Evolutionary conservation across 2,113 vertebrate species (phyloP), one percentile per base, ranked within the genome.

Genomic region (Sialia sialis): DNA sequence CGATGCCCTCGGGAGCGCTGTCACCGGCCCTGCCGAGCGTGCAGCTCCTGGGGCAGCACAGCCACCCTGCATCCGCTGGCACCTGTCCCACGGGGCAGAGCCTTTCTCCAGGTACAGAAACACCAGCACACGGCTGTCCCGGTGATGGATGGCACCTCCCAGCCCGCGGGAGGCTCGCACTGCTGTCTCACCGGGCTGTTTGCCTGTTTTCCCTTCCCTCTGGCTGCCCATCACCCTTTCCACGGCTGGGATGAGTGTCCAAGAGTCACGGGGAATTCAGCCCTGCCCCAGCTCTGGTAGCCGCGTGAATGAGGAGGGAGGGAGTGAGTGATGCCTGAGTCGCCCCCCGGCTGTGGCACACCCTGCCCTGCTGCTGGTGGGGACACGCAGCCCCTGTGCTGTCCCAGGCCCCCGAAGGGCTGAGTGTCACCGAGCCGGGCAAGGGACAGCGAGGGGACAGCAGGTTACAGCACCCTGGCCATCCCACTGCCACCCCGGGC

Each of bases 31-130:
- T 1, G 55, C 46, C 1, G 7, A 1, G 16, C 27, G 1, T 3
- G 8, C 13, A 25, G 58, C 63, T 76, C 32, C 12, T 51, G 41
- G 5, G 18, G 69, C 68, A 19, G 70, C 62, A 14, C 68, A 9
- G 80, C 83, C 5, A 0, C 2, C 0, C 84, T 16, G 6, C 0
- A 1, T 18, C 34, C 52, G 27, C 39, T 7, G 27, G 7, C 19
- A 8, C 21, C 55, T 1, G 0, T 27, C 64, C 67, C 22, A 2
- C 0, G 23, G 13, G 7, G n/a, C 54, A 18, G 44, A 1, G 39
- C 18, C 38, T 14, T 18, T n/a, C 5, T 22, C 43, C 34, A 12
- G 22, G 5, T 2, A 0, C 3, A 34, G 34, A 6, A 2, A 7
- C 7, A 1, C 13, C 25, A 2, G 52, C 52, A 9, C 5, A 0